phyloP scores from a whole-genome alignment of 2,113 vertebrate genomes.

The Pseudorhombus dupliciocellatus region DNA sequence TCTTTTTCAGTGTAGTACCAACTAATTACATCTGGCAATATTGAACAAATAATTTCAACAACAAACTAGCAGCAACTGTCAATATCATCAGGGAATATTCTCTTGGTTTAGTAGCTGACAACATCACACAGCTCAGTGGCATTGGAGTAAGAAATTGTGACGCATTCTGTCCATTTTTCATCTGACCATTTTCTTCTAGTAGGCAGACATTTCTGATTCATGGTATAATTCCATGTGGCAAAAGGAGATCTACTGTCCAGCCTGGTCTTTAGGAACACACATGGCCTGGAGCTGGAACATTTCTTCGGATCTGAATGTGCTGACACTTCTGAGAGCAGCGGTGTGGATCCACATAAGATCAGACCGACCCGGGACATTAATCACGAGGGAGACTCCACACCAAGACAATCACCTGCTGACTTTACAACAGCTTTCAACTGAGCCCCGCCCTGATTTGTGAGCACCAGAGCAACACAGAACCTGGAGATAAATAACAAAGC shows the following conservation, averaged over 20 bases:
- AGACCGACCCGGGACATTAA: constrained; percentile 7
- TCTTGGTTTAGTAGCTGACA: background rate
- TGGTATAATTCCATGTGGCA: no score
- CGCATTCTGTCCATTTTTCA: background rate
- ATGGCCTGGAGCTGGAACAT: background rate
- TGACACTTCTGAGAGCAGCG: background rate
- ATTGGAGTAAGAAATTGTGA: background rate
- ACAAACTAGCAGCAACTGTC: constrained; percentile 1
- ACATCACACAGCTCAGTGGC: background rate
- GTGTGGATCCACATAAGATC: background rate
- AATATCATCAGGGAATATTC: background rate
- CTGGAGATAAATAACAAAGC: background rate
- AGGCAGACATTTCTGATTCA: background rate
- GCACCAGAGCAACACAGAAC: background rate
- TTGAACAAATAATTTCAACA: background rate
- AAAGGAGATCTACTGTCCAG: background rate
- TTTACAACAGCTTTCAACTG: background rate
- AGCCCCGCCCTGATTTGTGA: background rate
- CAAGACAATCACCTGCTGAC: background rate
- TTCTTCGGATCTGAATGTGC: background rate
- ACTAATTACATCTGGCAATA: no score
- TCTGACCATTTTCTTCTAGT: background rate
- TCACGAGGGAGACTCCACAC: constrained; percentile 12
- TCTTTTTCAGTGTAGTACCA: background rate
- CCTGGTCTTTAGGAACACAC: background rate